phyloP scores from a whole-genome alignment of 53 echinoderm and acorn worm species.

The Arbacia lixula region DNA sequence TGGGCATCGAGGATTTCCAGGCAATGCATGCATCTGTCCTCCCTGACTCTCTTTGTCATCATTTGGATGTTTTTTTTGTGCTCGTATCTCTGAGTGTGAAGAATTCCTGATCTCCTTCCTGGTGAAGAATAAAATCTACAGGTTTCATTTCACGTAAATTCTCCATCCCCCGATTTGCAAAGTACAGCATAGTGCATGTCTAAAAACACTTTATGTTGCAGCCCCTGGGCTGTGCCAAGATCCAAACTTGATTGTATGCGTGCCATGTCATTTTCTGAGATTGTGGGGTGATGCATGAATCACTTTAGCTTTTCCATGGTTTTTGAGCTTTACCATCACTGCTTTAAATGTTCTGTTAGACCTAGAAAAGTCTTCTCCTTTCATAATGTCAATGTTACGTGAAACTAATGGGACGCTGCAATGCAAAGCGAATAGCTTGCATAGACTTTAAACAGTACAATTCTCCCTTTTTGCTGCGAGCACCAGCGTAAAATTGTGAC shows the following conservation, averaged over 20 bases:
- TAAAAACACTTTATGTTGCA: conserved; percentile 45
- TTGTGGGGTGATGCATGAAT: conserved; percentile 21
- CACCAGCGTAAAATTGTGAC: conserved; percentile 30
- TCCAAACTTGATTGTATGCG: conserved; percentile 43
- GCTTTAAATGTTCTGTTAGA: conserved; percentile 38
- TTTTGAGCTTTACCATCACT: conserved; percentile 6
- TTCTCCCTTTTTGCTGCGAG: conserved; percentile 11
- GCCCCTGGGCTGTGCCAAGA: conserved; percentile 3
- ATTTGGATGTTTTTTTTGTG: neutral
- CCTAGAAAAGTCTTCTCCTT: conserved; percentile 4
- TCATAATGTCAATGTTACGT: neutral
- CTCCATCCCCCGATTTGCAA: conserved; percentile 6
- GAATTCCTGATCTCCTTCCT: conserved; percentile 27
- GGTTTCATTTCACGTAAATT: conserved; percentile 34
- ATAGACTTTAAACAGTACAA: conserved; percentile 48
- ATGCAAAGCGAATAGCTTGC: conserved; percentile 31
- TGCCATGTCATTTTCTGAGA: conserved; percentile 43
- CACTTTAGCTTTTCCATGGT: conserved; percentile 19
- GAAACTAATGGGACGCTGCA: conserved; percentile 15
- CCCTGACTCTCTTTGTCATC: neutral
- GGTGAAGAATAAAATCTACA: conserved; percentile 5
- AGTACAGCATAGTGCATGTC: conserved; percentile 42
- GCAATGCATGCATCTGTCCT: neutral
- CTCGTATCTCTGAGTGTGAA: neutral
- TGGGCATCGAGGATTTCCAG: neutral